phyloP scores from a whole-genome alignment of 2,797 vertebrate genomes.

The Lutjanus argentimaculatus region DNA sequence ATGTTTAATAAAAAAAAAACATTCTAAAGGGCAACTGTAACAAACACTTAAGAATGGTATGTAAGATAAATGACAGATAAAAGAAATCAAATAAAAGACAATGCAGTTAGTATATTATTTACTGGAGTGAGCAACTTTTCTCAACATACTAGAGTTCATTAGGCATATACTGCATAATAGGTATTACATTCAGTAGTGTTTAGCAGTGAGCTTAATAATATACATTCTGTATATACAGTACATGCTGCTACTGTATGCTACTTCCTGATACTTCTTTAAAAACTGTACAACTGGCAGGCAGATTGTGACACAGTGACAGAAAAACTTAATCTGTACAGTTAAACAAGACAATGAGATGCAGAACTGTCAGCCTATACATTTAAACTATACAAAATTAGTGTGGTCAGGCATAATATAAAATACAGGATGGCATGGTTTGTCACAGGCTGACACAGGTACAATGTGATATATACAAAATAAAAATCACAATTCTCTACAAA shows the following conservation, averaged over 20 bases:
- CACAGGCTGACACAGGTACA: slow-evolving; percentile 1
- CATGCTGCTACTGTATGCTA: not conserved
- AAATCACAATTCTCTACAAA: slow-evolving; percentile 43
- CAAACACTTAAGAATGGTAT: not conserved
- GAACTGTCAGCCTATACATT: not conserved
- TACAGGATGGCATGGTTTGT: not conserved
- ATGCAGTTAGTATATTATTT: slow-evolving; percentile 17
- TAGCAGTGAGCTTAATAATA: slow-evolving; percentile 12
- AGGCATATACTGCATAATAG: not conserved
- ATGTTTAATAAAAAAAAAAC: not conserved
- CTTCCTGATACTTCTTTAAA: not conserved
- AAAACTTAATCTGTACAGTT: not conserved
- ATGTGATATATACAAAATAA: slow-evolving; percentile 38
- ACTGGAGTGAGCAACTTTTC: slow-evolving; percentile 17
- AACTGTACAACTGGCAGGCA: not conserved
- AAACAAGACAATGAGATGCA: not conserved
- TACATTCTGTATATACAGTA: slow-evolving; percentile 23
- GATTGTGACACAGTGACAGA: not conserved
- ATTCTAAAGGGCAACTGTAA: not conserved
- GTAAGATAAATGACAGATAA: not conserved
- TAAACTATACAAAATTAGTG: not conserved
- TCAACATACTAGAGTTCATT: slow-evolving; percentile 9
- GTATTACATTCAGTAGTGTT: slow-evolving; percentile 50
- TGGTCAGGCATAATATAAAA: slow-evolving; percentile 5
- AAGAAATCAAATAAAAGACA: not conserved